These are phyloP conservation scores for Conops quadrifasciatus DNA, from an alignment of 2,888 invertebrate genomes.

Conservation along the genomic window DNA sequence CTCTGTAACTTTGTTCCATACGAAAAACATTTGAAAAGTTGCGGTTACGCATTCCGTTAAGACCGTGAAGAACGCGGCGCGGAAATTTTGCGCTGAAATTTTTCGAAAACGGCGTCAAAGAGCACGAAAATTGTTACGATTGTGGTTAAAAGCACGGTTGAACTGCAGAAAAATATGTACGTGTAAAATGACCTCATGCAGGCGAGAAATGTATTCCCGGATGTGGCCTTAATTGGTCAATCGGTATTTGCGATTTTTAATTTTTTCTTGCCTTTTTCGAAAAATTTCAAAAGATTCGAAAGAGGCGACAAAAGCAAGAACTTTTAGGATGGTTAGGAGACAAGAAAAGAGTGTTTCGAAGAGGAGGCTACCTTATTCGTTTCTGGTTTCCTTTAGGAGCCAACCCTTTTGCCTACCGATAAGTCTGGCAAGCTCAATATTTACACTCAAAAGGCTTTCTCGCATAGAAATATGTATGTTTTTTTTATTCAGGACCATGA, in stretches of 20 bases:
- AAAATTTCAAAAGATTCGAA: no score
- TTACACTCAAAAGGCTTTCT: no score
- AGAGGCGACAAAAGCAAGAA: no score
- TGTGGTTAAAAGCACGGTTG: neutral
- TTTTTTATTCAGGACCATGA: no score
- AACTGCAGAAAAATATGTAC: neutral
- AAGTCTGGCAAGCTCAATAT: no score
- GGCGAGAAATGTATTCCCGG: no score
- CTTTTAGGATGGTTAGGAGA: no score
- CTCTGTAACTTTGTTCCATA: neutral
- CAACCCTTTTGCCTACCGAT: no score
- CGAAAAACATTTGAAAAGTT: slow-evolving; percentile 2
- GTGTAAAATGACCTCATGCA: neutral
- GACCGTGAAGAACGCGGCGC: neutral
- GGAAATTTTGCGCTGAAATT: slow-evolving; percentile 18
- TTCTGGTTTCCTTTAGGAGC: no score
- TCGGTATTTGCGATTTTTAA: slow-evolving; percentile 38
- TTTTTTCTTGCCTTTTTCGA: slow-evolving; percentile 36
- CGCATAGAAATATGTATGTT: no score
- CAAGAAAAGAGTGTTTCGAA: no score
- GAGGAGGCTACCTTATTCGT: no score
- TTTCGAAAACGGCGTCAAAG: slow-evolving; percentile 19
- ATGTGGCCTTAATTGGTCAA: slow-evolving; percentile 35
- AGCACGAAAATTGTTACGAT: neutral
- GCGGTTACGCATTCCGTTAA: slow-evolving; percentile 3